A percentile compares a stretch with the other conserved stretches of the same genome.
These are phyloP conservation scores for Himalopsyche kuldschensis DNA, from an alignment of 2,888 invertebrate genomes.

Conservation along the genomic window DNA sequence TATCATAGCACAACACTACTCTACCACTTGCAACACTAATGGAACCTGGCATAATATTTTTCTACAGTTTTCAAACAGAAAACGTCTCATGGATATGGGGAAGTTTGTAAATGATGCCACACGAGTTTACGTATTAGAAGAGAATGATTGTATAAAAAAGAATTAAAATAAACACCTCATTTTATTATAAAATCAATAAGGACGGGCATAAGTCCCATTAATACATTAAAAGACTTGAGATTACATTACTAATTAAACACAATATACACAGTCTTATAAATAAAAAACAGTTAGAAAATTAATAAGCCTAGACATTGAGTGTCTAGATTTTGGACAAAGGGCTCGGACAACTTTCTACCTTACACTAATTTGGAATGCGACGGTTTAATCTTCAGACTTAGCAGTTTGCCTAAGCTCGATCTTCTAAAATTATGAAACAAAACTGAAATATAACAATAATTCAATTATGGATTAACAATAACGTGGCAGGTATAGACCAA, in stretches of 20 bases:
- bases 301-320: background rate
- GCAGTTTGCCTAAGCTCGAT: slow-evolving; percentile 16
- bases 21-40: too few species aligned
- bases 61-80: too few species aligned
- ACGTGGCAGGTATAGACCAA: too few species aligned
- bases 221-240: background rate
- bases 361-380: slow-evolving; percentile 2
- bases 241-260: background rate
- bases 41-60: too few species aligned
- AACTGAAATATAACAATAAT: background rate
- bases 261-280: background rate
- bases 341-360: background rate
- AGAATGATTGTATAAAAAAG: background rate
- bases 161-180: background rate
- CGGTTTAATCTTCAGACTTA: slow-evolving; percentile 15
- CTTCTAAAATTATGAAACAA: slow-evolving; percentile 4
- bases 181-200: background rate
- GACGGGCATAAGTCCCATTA: background rate
- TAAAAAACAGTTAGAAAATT: background rate
- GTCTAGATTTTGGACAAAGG: background rate
- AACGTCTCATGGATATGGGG: too few species aligned
- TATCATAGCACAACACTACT: too few species aligned
- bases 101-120: too few species aligned
- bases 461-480: too few species aligned
- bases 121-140: too few species aligned